Evolutionary conservation across 2,888 invertebrate genomes (phyloP), one percentile per base, ranked within the genome.

Genomic region (Orthonevra nobilis): DNA sequence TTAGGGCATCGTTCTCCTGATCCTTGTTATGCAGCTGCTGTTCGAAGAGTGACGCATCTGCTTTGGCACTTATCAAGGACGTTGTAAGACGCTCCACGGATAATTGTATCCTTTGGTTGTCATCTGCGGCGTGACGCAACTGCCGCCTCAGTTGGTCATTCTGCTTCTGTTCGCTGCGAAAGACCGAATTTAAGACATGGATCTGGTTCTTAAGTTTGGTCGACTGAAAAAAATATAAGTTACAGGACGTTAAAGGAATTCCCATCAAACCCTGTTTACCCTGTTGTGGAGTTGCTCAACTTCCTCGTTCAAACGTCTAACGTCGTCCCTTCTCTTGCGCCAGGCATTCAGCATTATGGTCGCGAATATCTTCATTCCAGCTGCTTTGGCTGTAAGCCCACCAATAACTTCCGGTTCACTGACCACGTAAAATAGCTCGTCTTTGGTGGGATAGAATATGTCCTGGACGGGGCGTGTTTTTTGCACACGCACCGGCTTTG

Each of bases 331-430:
- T 3, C 86, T 64, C 6, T 83, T 83, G 0, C 88, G 86, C 88
- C 88, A 88, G 2, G 86, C 84, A 52, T 85, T 83, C 17, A 88
- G 42, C 84, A 87, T 85, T 3, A 87, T 81, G 3, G 84, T 83
- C 0, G 85, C 82, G 15, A 87, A 85, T 9, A 86, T 81, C 40
- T 70, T 85, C 83, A 85, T 82, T 7, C 85, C 84, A 15, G 85
- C 83, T 7, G 79, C 66, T 34, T 84, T 85, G 3, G 84, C 63
- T 54, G 85, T 84, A 5, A 82, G 1, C 1, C 81, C 79, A 1
- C 64, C 42, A 0, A 30, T n/a, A n/a, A n/a, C 2, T 3, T 60
- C 61, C 0, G 73, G 73, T 32, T 30, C 83, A 38, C 28, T 54
- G 30, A 81, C 56, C 5, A 74, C 30, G 4, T 82, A 79, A 20